Evolutionary conservation across 1,140 invertebrate species (phyloP), one percentile per base, ranked within the genome.

Genomic region (Heterodera carotae): DNA sequence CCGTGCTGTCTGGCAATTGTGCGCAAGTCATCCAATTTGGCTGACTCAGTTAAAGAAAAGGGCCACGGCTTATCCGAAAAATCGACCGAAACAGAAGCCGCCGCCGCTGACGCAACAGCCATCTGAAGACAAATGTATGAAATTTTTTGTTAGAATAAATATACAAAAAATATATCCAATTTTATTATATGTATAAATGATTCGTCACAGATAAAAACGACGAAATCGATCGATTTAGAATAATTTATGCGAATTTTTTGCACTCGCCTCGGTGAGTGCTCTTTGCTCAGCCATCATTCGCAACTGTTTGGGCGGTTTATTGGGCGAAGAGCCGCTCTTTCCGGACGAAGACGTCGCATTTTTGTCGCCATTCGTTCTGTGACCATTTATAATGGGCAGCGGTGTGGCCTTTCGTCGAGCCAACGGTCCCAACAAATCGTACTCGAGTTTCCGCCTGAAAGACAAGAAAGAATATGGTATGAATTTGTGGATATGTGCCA

Each of bases 371-470:
- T 56, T 15, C 48, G 22, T 66, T 34, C 31, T 66, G 62, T 31
- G 62, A 4, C 29, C 62, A 27, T 66, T 66, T 1, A 66, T 66
- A 34, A 66, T 66, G 2, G 62, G 62, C 62, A 66, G 22, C 29
- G 62, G 62, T 4, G 62, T 66, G 27, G 62, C 62, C 25, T 66
- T 66, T 5, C 62, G 27, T 29, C 62, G 62, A 29, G 62, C 62
- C 29, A 66, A 34, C 12, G 72, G 72, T 2, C 72, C 72, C 34
- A 62, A 34, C 27, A 74, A 29, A 36, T 74, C 72, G 39, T 74
- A 74, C 39, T 74, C 72, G 15, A 74, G 36, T 34, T 74, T 74
- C 39, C 72, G 59, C 39, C 72, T 74, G 34, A 29, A 60, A 36
- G n/a, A n/a, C n/a, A n/a, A n/a, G n/a, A n/a, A n/a, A n/a, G n/a